These are phyloP conservation scores for Chrysogorgia sp. DNA, from an alignment of 92 coral and sea anemone species.

Conservation along the genomic window DNA sequence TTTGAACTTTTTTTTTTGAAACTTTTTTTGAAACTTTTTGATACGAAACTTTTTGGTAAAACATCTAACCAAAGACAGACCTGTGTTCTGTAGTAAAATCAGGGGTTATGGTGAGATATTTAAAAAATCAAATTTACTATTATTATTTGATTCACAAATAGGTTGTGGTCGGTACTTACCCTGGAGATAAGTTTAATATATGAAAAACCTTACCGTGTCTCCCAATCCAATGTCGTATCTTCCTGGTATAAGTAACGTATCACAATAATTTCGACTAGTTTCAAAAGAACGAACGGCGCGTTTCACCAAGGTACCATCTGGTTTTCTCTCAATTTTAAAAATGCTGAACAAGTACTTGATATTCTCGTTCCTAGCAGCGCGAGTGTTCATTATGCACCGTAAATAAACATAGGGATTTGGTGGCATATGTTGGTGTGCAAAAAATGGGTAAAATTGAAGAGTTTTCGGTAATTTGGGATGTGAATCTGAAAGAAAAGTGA, in stretches of 20 bases:
- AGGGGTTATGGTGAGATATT: too few species aligned
- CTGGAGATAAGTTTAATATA: not conserved
- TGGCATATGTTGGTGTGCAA: constrained; percentile 32
- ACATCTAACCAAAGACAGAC: too few species aligned
- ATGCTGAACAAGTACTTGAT: constrained; percentile 13
- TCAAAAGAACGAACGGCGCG: not conserved
- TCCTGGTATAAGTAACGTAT: constrained; percentile 11
- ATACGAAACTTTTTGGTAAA: too few species aligned
- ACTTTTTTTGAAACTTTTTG: too few species aligned
- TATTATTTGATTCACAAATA: too few species aligned
- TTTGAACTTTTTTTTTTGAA: too few species aligned
- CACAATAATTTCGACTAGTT: constrained; percentile 23
- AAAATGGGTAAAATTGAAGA: constrained; percentile 28
- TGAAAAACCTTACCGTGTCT: constrained; percentile 67
- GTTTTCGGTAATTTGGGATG: constrained; percentile 22
- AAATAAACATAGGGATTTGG: constrained; percentile 18
- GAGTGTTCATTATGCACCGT: constrained; percentile 6
- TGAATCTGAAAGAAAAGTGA: constrained; percentile 1
- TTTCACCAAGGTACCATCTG: not conserved
- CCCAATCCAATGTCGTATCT: constrained; percentile 64
- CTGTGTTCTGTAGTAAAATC: too few species aligned
- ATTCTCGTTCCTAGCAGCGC: not conserved
- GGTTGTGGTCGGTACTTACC: too few species aligned
- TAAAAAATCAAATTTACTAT: too few species aligned
- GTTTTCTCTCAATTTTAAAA: not conserved